These are phyloP conservation scores for Bombylius discolor DNA, from an alignment of 2,888 invertebrate genomes.

Conservation along the genomic window DNA sequence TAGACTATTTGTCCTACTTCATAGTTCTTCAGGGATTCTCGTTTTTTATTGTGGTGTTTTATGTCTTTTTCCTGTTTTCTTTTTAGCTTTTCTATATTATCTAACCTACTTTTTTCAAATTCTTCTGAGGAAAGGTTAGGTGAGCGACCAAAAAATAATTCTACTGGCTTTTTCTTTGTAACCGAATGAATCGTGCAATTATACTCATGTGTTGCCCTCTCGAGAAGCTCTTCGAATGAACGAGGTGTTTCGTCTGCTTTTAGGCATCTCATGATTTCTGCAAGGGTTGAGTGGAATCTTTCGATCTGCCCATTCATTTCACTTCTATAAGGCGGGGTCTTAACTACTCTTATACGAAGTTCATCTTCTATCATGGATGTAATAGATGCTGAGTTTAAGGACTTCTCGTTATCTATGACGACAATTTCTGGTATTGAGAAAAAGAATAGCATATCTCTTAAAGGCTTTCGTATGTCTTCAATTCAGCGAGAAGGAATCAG, in stretches of 20 bases:
- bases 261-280: slow-evolving; percentile 14
- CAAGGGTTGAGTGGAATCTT: slow-evolving; percentile 14
- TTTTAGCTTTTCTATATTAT: slow-evolving; percentile 1
- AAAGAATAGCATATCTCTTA: too few relatives aligned
- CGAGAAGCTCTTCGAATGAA: slow-evolving; percentile 12
- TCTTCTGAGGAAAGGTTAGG: slow-evolving; percentile 6
- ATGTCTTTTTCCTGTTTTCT: slow-evolving; percentile 4
- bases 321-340: slow-evolving; percentile 11
- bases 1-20: slow-evolving; percentile 9
- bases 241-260: slow-evolving; percentile 5
- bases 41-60: slow-evolving; percentile 1
- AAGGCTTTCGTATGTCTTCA: too few relatives aligned
- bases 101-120: slow-evolving; percentile 9
- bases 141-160: slow-evolving; percentile 11
- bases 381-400: slow-evolving; percentile 12
- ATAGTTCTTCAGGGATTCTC: slow-evolving; percentile 11
- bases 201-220: slow-evolving; percentile 12
- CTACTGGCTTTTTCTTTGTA: slow-evolving; percentile 6
- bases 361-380: slow-evolving; percentile 12
- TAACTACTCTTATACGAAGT: slow-evolving; percentile 11
- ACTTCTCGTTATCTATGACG: slow-evolving; percentile 8
- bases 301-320: slow-evolving; percentile 13
- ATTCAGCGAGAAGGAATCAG: not conserved
- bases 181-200: slow-evolving; percentile 13
- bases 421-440: too few relatives aligned